Base-by-base conservation (phyloP, 2,888 invertebrate species). In the Operophtera brumata region DNA sequence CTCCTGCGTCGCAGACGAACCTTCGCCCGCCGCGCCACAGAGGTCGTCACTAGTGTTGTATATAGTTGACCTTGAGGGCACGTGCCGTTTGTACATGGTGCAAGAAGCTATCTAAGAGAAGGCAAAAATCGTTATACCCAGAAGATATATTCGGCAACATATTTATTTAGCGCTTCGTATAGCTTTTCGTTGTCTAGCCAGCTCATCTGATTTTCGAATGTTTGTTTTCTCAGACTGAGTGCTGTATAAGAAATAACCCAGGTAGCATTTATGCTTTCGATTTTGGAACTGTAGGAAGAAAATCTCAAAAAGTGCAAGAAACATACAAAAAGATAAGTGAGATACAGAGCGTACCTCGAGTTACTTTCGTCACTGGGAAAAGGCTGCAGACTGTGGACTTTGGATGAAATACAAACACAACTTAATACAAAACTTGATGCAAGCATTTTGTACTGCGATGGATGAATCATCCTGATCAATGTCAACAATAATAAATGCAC, bases 181-280 rank as follows among this genome's bases (percentile, higher is more conserved):
- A 2, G 20, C 20, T 20, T 20, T 20, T 20, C 20, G 20, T 20
- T 30, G 7, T 30, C 30, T 30, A 9, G 30, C 6, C 6, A 2
- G 30, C 2, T 30, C 9, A 6, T 30, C 8, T 30, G 9, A 30
- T 7, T 30, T 7, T 30, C 2, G 8, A 20, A 20, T 20, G 20
- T 20, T 3, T 20, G 2, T 51, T n/a, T 58, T 82, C 81, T 52
- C 80, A 93, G 93, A 92, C 92, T 0, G 77, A 91, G 56, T 91
- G 91, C 53, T 77, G 83, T 12, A 84, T 93, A 51, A 80, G 84
- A 64, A 91, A 91, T 61, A 83, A 93, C 48, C 88, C 89, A 2
- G 90, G 91, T 13, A 91, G 90, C 10, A 87, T 93, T 47, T 93
- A 92, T 70, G 80, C 86, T 14, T 73, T 93, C 46, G 93, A 92